These are phyloP conservation scores for Scelioninae gen. 2 DNA, from an alignment of 2,888 invertebrate genomes.

Conservation along the genomic window DNA sequence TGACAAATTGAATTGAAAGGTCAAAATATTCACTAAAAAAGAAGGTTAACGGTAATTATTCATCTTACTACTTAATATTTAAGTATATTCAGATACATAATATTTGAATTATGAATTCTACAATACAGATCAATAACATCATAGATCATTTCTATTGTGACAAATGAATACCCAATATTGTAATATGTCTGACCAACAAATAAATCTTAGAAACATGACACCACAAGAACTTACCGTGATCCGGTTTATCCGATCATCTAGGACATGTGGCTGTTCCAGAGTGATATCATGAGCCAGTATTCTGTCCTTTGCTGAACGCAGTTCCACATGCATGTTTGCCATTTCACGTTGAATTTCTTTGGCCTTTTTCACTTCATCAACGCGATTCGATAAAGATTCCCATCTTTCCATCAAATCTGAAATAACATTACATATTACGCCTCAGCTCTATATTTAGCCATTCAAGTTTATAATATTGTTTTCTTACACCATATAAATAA, in stretches of 20 bases:
- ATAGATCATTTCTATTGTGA: slow-evolving; percentile 28
- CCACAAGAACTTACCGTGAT: slow-evolving; percentile 72
- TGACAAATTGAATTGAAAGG: too few species aligned
- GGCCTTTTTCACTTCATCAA: slow-evolving; percentile 73
- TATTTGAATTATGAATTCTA: slow-evolving; percentile 16
- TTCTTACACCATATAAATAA: too few species aligned
- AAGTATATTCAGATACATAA: not conserved
- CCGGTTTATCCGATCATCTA: slow-evolving; percentile 74
- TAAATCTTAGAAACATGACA: slow-evolving; percentile 42
- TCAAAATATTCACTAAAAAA: too few species aligned
- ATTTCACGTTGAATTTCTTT: slow-evolving; percentile 73
- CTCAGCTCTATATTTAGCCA: too few species aligned
- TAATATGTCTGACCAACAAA: slow-evolving; percentile 34
- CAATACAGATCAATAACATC: too few species aligned
- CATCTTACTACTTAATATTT: not conserved
- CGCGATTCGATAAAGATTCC: slow-evolving; percentile 75
- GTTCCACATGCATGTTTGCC: slow-evolving; percentile 70
- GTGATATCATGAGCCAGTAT: slow-evolving; percentile 69
- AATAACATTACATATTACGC: slow-evolving; percentile 9
- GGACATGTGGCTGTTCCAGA: slow-evolving; percentile 71
- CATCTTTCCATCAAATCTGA: slow-evolving; percentile 74
- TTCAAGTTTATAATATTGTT: too few species aligned
- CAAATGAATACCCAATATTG: slow-evolving; percentile 26
- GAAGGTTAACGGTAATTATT: too few species aligned
- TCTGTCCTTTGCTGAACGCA: slow-evolving; percentile 71